These are phyloP conservation scores for Carcinoscorpius rotundicauda DNA, from an alignment of 1,140 invertebrate genomes.

Conservation along the genomic window DNA sequence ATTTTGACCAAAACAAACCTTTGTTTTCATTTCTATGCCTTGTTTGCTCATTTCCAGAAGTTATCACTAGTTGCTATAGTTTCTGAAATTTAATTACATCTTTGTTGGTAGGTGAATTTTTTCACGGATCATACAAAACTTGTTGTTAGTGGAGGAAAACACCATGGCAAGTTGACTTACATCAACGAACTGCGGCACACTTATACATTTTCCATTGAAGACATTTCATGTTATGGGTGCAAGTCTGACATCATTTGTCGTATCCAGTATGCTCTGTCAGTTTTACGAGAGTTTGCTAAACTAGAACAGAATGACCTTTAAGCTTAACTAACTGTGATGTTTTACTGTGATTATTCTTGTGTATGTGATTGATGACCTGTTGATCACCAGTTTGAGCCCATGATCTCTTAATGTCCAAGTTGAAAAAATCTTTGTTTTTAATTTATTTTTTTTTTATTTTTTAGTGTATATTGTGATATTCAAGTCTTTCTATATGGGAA, in stretches of 20 bases:
- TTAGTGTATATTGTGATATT: no score
- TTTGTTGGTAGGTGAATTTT: slow-evolving; percentile 42
- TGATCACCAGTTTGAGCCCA: no score
- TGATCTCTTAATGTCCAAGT: no score
- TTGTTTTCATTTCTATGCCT: slow-evolving; percentile 6
- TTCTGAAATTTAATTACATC: no score
- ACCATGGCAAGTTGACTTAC: slow-evolving; percentile 40
- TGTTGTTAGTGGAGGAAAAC: slow-evolving; percentile 32
- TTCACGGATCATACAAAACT: slow-evolving; percentile 51
- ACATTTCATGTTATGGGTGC: slow-evolving; percentile 45
- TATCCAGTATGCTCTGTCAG: slow-evolving; percentile 44
- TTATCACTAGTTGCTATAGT: no score
- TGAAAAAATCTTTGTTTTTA: no score
- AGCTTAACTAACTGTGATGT: no score
- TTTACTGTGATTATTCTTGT: no score
- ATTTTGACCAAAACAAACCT: neutral
- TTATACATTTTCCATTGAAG: slow-evolving; percentile 44
- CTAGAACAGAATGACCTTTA: slow-evolving; percentile 26
- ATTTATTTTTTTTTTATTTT: no score
- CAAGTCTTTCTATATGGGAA: no score
- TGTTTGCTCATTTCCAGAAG: no score
- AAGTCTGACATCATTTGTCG: slow-evolving; percentile 42
- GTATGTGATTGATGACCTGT: no score
- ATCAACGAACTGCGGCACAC: slow-evolving; percentile 45
- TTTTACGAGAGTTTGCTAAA: slow-evolving; percentile 39